Evolutionary conservation across 1,140 invertebrate species (phyloP).

Genomic region (Drosophila albomicans): DNA sequence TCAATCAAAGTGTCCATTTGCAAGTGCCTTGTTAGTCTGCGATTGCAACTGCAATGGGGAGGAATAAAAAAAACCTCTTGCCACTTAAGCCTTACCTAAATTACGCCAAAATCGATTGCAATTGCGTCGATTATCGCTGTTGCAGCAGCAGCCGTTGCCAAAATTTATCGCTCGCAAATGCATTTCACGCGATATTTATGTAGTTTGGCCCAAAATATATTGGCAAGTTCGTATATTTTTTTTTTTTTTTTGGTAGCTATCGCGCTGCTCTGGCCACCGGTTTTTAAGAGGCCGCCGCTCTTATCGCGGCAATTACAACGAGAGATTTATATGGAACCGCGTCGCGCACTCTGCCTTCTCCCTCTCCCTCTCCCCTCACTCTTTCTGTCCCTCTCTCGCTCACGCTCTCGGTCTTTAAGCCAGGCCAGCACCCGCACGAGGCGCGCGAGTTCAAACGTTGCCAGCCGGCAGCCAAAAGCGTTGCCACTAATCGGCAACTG

Average conservation of each 20-base stretch:
- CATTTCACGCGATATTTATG: slow-evolving; percentile 82
- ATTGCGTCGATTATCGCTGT: slow-evolving; percentile 80
- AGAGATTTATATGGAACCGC: slow-evolving; percentile 71
- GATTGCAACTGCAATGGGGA: neutral
- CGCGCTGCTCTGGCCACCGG: slow-evolving; percentile 58
- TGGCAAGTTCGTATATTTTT: slow-evolving; percentile 20
- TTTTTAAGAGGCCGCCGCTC: slow-evolving; percentile 73
- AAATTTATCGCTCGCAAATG: slow-evolving; percentile 79
- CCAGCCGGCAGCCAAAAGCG: slow-evolving; percentile 70
- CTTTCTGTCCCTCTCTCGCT: neutral
- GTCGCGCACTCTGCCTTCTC: neutral
- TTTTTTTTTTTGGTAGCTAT: slow-evolving; percentile 35
- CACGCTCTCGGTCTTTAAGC: neutral
- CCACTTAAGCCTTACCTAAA: slow-evolving; percentile 80
- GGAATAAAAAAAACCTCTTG: slow-evolving; percentile 5
- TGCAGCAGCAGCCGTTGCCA: slow-evolving; percentile 60
- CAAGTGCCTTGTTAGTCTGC: slow-evolving; percentile 50
- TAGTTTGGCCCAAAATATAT: slow-evolving; percentile 66
- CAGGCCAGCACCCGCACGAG: slow-evolving; percentile 48
- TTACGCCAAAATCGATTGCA: slow-evolving; percentile 82
- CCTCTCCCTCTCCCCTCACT: neutral
- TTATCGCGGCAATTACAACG: slow-evolving; percentile 80
- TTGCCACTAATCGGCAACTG: slow-evolving; percentile 76
- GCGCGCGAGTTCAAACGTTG: slow-evolving; percentile 77
- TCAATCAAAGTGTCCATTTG: slow-evolving; percentile 45